Evolutionary conservation across 2,113 vertebrate species (phyloP), one percentile per base, ranked within the genome.

Genomic region (Calonectris borealis): DNA sequence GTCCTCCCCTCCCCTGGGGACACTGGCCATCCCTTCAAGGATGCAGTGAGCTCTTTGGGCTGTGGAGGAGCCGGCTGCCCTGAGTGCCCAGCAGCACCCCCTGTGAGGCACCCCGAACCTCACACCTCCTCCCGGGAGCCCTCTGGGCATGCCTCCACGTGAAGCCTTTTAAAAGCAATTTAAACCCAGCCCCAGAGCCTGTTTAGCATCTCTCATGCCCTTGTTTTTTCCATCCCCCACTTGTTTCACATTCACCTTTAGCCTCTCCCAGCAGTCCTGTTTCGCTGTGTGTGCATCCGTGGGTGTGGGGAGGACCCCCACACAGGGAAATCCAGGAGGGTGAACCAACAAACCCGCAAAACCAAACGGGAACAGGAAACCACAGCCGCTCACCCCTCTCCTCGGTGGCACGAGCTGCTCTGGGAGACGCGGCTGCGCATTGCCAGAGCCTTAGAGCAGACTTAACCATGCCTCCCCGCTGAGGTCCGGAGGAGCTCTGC

Each of bases 401-500:
- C 55, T 80, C 0, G 0, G 42, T 31, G 51, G 49, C n/a, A n/a
- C 0, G 0, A 78, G 42, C 40, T 93, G 71, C 83, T 36, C 16
- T 2, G 8, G n/a, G 60, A 84, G 46, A 34, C 0, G 2, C 6
- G 34, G 48, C 69, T 64, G 79, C 6, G 4, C 34, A 2, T 9
- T 24, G 34, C 48, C 52, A 34, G 29, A 77, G 48, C n/a, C 44
- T 71, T 27, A 31, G 52, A 81, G 73, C 51, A 32, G 62, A 40
- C 16, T 10, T 8, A 29, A 27, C 26, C 15, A 2, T 42, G 31
- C 16, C 25, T 38, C 32, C 42, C 26, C 2, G 0, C 1, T 29
- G 38, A 49, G 17, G 16, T 7, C 2, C 0, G 7, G 36, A 46
- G 51, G 21, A 36, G 24, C 69, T 92, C 70, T 90, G 80, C 42